Base-by-base conservation (phyloP, 2,888 invertebrate genomes). In the Andrena trimmerana region DNA sequence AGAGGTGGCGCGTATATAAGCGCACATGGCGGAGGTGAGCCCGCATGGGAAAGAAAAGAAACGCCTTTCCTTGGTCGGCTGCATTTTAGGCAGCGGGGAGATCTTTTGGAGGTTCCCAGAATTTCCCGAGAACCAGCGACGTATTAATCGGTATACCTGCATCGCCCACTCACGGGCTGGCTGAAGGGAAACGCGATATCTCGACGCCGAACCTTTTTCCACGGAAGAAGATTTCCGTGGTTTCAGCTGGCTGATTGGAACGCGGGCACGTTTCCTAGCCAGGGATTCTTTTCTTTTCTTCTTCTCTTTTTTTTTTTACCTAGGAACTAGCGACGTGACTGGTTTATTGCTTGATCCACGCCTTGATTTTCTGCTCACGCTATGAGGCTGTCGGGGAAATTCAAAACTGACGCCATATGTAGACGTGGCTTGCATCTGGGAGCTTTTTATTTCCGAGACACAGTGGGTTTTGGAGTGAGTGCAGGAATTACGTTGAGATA, bases 31-130 rank as follows among this genome's bases (percentile, higher is more conserved):
- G 62, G 80, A 88, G 84, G 77, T 80, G 74, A 84, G 54, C 89
- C 89, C 89, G 89, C 89, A 89, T 89, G 90, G 89, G 89, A 89
- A 89, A 5, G 42, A 5, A 13, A 42, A 42, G 42, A 83, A 87
- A 57, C n/a, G 29, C 36, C 33, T 71, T 78, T 80, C 66, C 42
- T 42, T 3, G 63, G 27, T 16, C 31, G 67, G 0, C 0, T 42
- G 50, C 31, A 73, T 54, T 78, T 79, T 68, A 20, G 65, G 20
- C 8, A 10, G 24, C 54, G 57, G 59, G 68, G 10, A 7, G 24
- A 59, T 54, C 42, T 52, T n/a, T 2, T n/a, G 24, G 59, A 71
- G 67, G 75, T 27, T 65, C 84, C 31, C 48, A 24, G 79, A 68
- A 75, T 87, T 77, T 84, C 36, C 81, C 67, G 33, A 33, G 57